A percentile compares a stretch with the other conserved stretches of the same genome.
Conservation (phyloP, 2,797 vertebrate genomes). For the Hippopotamyrus pictus region DNA sequence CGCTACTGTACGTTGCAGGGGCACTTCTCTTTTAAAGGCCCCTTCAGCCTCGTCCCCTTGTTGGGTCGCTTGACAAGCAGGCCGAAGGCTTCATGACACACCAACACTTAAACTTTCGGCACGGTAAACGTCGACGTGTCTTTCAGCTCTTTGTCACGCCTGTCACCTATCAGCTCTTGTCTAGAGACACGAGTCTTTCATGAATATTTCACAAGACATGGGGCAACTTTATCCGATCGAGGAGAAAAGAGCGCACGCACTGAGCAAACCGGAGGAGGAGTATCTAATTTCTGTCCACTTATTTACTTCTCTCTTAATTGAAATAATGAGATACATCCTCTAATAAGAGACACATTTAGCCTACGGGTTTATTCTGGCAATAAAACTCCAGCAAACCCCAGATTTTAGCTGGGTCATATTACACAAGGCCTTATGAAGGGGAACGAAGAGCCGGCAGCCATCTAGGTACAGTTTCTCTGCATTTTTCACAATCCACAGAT, state of each 20-base stretch:
- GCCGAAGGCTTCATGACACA: background rate
- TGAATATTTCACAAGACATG: background rate
- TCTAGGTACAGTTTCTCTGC: background rate
- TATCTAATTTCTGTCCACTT: background rate
- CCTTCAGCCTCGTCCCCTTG: background rate
- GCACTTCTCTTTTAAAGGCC: background rate
- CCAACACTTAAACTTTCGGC: background rate
- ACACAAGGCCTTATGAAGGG: background rate
- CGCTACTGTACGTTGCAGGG: background rate
- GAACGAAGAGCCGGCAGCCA: background rate
- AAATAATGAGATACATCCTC: background rate
- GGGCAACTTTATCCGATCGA: background rate
- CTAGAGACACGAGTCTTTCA: background rate
- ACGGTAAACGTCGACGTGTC: background rate
- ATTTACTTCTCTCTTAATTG: conserved; percentile 1
- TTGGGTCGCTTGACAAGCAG: background rate
- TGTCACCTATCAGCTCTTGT: background rate
- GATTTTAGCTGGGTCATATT: background rate
- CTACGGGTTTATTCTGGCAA: background rate
- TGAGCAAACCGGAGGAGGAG: background rate
- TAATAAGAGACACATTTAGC: background rate
- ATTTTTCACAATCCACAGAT: background rate
- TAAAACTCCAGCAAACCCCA: background rate
- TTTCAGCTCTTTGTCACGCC: background rate
- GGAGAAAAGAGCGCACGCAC: background rate